Percentiles rank a stretch among this genome's conserved stretches.
Conservation (phyloP, 2,113 vertebrate species). For the Ceyx melanurus region DNA sequence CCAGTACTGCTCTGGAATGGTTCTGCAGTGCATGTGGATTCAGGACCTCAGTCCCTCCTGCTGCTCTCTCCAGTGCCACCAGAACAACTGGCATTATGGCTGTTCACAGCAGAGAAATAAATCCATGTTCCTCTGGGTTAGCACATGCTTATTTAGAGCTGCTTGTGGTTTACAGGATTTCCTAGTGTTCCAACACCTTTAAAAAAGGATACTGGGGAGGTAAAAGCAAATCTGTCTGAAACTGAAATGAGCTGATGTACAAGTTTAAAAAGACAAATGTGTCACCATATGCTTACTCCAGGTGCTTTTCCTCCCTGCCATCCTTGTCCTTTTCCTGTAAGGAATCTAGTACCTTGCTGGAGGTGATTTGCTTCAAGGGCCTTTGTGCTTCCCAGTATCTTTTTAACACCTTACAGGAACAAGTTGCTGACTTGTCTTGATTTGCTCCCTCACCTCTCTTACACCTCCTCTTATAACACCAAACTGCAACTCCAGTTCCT, state of each 20-base stretch:
- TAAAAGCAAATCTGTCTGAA: background rate
- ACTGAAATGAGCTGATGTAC: background rate
- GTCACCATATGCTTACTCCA: background rate
- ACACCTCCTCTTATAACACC: background rate
- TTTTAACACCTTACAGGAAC: background rate
- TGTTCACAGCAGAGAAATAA: background rate
- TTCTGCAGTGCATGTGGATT: background rate
- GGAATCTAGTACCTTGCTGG: background rate
- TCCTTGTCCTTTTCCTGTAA: background rate
- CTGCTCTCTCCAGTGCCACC: background rate
- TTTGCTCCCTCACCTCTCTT: background rate
- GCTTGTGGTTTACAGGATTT: background rate
- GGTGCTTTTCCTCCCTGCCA: background rate
- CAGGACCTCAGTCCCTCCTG: background rate
- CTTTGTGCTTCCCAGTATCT: background rate
- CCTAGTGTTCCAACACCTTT: background rate
- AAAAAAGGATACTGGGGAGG: background rate
- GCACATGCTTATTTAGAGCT: background rate
- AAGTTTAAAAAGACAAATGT: background rate
- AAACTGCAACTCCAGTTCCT: background rate
- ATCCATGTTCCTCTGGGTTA: background rate
- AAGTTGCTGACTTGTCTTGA: background rate
- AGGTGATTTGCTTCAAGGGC: background rate
- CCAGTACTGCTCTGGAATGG: background rate
- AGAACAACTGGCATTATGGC: background rate